A percentile compares a stretch with the other conserved stretches of the same genome.
Conservation (phyloP, 2,888 invertebrate genomes). For the Drosophila meridiana region DNA sequence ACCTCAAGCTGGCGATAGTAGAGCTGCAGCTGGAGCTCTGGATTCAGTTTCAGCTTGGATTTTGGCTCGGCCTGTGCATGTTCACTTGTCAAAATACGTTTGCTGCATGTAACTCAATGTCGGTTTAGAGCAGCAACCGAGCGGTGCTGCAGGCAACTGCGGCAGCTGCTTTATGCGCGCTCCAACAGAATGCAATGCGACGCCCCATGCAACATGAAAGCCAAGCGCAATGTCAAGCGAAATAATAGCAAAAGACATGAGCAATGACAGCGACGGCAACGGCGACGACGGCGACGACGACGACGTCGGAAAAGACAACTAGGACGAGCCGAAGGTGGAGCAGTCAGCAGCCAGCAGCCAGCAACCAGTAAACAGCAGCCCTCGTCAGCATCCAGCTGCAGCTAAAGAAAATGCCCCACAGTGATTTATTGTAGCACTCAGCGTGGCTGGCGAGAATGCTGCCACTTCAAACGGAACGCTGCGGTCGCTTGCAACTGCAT, state of each 20-base stretch:
- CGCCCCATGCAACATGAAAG: conserved; percentile 63
- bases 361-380: conserved; percentile 5
- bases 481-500: conserved; percentile 42
- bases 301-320: conserved; percentile 7
- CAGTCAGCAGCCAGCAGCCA: conserved; percentile 8
- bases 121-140: conserved; percentile 60
- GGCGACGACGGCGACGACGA: conserved; percentile 3
- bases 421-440: conserved; percentile 75
- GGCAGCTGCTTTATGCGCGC: conserved; percentile 72
- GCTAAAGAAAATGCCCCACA: conserved; percentile 69
- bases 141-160: conserved; percentile 39
- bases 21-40: conserved; percentile 11
- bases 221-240: conserved; percentile 74
- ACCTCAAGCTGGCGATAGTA: conserved; percentile 17
- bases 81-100: conserved; percentile 79
- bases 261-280: conserved; percentile 34
- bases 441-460: conserved; percentile 37
- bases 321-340: conserved; percentile 20
- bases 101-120: conserved; percentile 78
- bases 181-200: conserved; percentile 71
- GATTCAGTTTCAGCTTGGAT: conserved; percentile 26
- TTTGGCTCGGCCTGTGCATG: conserved; percentile 61
- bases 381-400: conserved; percentile 9
- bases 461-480: conserved; percentile 34
- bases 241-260: conserved; percentile 75